These are phyloP conservation scores for Apteryx owenii DNA, from an alignment of 2,113 vertebrate species.

Conservation along the genomic window DNA sequence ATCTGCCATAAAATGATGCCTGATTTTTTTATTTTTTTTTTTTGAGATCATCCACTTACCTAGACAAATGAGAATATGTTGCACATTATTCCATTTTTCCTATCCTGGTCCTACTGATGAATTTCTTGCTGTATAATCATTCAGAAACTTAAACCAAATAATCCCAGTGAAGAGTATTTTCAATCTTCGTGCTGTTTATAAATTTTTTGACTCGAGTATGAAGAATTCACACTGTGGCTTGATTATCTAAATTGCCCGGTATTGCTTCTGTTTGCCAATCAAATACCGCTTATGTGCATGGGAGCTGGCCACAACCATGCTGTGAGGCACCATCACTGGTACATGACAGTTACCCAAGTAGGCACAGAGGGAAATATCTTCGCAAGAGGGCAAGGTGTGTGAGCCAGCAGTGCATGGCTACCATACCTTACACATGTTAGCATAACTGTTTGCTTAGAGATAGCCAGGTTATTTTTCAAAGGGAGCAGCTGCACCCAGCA, in stretches of 20 bases:
- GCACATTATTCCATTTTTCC: background rate
- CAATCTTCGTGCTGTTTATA: background rate
- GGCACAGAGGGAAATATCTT: background rate
- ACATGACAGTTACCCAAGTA: background rate
- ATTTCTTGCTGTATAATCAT: background rate
- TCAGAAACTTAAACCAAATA: background rate
- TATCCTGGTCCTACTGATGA: background rate
- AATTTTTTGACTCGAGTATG: background rate
- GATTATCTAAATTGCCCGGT: background rate
- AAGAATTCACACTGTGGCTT: background rate
- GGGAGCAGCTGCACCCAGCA: background rate
- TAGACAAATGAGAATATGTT: background rate
- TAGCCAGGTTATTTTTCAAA: background rate
- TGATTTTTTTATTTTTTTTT: background rate
- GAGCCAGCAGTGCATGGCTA: background rate
- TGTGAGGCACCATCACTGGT: background rate
- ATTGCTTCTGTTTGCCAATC: background rate
- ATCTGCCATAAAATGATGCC: background rate
- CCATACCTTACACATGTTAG: background rate
- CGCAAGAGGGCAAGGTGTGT: background rate
- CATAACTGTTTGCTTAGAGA: background rate
- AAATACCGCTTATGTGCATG: background rate
- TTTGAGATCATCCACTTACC: background rate
- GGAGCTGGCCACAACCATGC: background rate
- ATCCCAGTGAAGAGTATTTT: background rate